Conservation (phyloP, 2,113 vertebrate species). For the Trogon surrucura region DNA sequence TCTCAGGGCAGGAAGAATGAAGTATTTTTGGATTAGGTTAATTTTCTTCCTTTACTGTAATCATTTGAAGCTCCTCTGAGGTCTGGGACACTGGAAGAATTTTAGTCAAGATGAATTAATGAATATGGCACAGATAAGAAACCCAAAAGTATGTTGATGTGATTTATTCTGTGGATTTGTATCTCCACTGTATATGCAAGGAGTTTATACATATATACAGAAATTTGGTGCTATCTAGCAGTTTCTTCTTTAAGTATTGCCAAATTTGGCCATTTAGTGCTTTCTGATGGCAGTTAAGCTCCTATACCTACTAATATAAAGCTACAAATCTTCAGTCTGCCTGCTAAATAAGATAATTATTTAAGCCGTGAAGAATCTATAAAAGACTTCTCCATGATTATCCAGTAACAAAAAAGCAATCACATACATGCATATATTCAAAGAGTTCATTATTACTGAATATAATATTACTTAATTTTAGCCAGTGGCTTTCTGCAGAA, state of each 20-base stretch:
- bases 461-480: background rate
- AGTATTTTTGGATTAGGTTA: background rate
- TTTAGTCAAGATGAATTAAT: background rate
- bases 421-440: background rate
- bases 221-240: background rate
- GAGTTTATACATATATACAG: background rate
- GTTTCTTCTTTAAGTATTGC: background rate
- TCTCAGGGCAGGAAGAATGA: background rate
- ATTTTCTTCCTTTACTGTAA: conserved; percentile 8
- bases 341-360: background rate
- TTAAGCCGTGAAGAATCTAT: background rate
- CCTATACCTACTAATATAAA: background rate
- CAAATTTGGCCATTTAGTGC: background rate
- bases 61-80: background rate
- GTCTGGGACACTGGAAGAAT: background rate
- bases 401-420: background rate
- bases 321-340: background rate
- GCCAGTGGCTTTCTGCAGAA: background rate
- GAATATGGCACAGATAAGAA: background rate
- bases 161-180: background rate
- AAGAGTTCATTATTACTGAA: background rate
- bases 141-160: background rate
- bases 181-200: background rate
- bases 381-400: background rate
- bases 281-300: background rate